Evolutionary conservation across 1,140 invertebrate genomes (phyloP).

Genomic region (Lutraria rhynchaena): DNA sequence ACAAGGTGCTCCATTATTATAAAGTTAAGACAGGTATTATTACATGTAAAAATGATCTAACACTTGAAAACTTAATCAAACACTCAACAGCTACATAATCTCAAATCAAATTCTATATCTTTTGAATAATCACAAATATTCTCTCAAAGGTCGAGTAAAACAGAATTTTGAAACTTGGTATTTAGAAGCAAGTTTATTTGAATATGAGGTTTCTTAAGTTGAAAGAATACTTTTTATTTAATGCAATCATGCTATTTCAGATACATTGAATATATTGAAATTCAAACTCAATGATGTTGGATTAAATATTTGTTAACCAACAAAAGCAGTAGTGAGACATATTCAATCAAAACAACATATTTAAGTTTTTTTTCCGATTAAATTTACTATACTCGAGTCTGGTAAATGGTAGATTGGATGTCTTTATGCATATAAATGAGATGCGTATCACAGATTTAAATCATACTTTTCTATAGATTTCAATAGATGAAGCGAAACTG

Average conservation of each 20-base stretch:
- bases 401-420: background rate
- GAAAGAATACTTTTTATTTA: slow-evolving; percentile 15
- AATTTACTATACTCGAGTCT: slow-evolving; percentile 17
- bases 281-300: no score
- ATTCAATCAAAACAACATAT: slow-evolving; percentile 33
- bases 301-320: slow-evolving; percentile 23
- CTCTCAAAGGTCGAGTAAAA: no score
- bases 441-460: slow-evolving; percentile 15
- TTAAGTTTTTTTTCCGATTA: slow-evolving; percentile 45
- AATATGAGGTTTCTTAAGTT: background rate
- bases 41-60: slow-evolving; percentile 6
- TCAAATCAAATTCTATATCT: background rate
- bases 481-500: slow-evolving; percentile 28
- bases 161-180: no score
- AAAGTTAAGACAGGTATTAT: background rate
- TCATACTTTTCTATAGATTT: slow-evolving; percentile 35
- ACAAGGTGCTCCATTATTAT: no score
- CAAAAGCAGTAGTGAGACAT: slow-evolving; percentile 13
- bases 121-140: background rate
- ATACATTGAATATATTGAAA: slow-evolving; percentile 47
- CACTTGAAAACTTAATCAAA: slow-evolving; percentile 3
- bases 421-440: slow-evolving; percentile 4
- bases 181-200: no score
- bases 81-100: background rate
- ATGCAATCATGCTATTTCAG: slow-evolving; percentile 26